These are phyloP conservation scores for Agelaius tricolor DNA, from an alignment of 2,113 vertebrate genomes.

Conservation along the genomic window DNA sequence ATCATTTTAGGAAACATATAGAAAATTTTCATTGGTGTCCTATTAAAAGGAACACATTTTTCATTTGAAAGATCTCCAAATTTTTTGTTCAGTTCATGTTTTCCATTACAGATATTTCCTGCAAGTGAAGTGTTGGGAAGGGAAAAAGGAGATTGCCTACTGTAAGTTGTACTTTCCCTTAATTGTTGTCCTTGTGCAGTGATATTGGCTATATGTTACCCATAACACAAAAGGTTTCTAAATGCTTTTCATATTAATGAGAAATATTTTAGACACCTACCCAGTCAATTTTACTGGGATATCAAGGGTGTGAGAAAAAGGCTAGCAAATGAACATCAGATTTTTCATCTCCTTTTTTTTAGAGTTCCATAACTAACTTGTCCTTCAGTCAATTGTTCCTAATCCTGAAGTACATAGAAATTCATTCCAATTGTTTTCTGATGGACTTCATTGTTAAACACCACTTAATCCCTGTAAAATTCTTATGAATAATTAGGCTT, in stretches of 20 bases:
- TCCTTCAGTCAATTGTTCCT: not conserved
- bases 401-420: slow-evolving; percentile 13
- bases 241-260: not conserved
- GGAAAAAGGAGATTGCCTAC: not conserved
- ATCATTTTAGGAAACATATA: not conserved
- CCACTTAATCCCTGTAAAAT: slow-evolving; percentile 1
- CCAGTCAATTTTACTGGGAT: not conserved
- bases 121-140: not conserved
- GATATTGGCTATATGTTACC: not conserved
- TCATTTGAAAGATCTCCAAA: not conserved
- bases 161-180: not conserved
- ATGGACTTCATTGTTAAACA: not conserved
- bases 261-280: not conserved
- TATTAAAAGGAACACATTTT: not conserved
- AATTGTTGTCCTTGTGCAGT: not conserved
- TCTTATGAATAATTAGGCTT: slow-evolving; percentile 17
- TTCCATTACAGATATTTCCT: not conserved
- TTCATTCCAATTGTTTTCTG: slow-evolving; percentile 25
- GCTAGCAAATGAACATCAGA: not conserved
- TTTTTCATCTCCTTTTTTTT: not conserved
- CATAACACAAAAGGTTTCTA: not conserved
- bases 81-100: not conserved
- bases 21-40: not conserved
- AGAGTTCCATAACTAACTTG: not conserved
- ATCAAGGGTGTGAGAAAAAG: not conserved